Conservation (phyloP, 2,113 vertebrate genomes). For the Emydura subglobosa region DNA sequence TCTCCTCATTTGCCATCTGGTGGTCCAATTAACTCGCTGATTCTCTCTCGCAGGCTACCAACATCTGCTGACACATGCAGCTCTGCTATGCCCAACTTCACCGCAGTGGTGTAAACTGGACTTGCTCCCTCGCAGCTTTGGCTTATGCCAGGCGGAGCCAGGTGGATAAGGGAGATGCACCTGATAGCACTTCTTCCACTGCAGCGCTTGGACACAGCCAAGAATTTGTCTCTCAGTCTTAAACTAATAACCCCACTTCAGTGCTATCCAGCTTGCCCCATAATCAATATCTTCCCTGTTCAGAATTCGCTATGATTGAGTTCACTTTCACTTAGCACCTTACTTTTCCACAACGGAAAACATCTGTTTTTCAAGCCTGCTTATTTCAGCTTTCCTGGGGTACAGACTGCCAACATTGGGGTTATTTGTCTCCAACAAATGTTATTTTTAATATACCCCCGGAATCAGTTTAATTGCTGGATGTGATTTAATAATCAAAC, state of each 20-base stretch:
- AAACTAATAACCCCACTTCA: not conserved
- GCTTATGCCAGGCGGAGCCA: not conserved
- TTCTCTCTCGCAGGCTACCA: not conserved
- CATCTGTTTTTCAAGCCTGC: not conserved
- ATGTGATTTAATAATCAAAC: constrained; percentile 35
- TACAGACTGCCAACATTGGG: not conserved
- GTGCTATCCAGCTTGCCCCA: constrained; percentile 10
- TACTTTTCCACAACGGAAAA: not conserved
- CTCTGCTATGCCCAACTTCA: not conserved
- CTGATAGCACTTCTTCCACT: accelerated
- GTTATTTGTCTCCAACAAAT: constrained; percentile 41
- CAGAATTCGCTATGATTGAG: constrained; percentile 11
- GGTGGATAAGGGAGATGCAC: accelerated
- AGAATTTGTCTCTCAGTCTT: not conserved
- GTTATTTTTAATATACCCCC: constrained; percentile 53
- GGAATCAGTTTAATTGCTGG: constrained; percentile 61
- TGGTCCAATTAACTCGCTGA: not conserved
- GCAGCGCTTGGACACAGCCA: accelerated
- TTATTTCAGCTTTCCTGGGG: not conserved
- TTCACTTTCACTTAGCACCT: not conserved
- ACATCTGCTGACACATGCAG: not conserved
- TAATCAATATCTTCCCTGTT: constrained; percentile 30
- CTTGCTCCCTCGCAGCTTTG: accelerated
- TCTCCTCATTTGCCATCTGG: accelerated
- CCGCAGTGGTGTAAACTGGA: not conserved